A percentile compares a stretch with the other conserved stretches of the same genome.
Conservation (phyloP, 2,113 vertebrate species). For the Mohoua ochrocephala region DNA sequence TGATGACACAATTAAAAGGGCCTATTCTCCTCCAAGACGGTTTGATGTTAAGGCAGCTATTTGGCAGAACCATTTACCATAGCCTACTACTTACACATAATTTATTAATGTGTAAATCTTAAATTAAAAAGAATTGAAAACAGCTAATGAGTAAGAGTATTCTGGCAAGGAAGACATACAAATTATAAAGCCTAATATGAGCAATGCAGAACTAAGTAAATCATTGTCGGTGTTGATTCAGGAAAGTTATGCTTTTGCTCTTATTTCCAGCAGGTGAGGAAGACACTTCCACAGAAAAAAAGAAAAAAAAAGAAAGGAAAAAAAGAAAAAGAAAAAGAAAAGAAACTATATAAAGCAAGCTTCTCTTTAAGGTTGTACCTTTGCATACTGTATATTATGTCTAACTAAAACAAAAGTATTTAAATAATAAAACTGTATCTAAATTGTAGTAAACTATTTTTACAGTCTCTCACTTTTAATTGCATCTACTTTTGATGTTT, state of each 20-base stretch:
- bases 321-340: rapidly evolving
- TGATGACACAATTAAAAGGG: neutral
- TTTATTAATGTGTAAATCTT: constrained; percentile 55
- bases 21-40: neutral
- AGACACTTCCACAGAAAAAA: neutral
- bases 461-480: neutral
- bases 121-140: constrained; percentile 36
- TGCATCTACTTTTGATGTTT: neutral
- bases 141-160: neutral
- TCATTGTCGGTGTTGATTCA: neutral
- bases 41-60: neutral
- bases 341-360: neutral
- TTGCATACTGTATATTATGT: neutral
- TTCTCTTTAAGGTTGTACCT: neutral
- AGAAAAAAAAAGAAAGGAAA: rapidly evolving
- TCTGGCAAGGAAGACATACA: constrained; percentile 3
- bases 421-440: neutral
- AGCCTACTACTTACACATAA: neutral
- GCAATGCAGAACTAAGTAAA: neutral
- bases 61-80: neutral
- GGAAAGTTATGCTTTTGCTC: neutral
- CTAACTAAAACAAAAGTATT: neutral
- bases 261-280: neutral
- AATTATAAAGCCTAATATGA: neutral
- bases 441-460: neutral